Evolutionary conservation across 2,113 vertebrate genomes (phyloP).

Genomic region (Phalacrocorax carbo): DNA sequence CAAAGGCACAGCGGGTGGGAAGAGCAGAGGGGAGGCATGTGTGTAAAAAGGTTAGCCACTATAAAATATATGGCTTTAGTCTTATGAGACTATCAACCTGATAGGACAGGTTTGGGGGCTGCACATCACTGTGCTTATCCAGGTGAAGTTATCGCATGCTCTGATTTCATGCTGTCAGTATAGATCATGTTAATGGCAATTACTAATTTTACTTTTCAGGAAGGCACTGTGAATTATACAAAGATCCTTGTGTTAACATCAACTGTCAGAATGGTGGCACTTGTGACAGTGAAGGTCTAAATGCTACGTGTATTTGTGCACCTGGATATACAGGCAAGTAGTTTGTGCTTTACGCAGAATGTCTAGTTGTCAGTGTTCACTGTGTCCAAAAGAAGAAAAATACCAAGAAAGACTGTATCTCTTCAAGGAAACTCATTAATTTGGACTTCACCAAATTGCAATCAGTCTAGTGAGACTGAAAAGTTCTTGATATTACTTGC

Average conservation of each 20-base stretch:
- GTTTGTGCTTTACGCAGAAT: neutral
- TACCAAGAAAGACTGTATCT: neutral
- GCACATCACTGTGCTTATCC: neutral
- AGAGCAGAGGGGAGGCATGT: neutral
- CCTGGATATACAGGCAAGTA: slow-evolving; percentile 86
- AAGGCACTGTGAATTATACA: slow-evolving; percentile 90
- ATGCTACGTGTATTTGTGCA: slow-evolving; percentile 86
- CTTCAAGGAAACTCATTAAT: slow-evolving; percentile 12
- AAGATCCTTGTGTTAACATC: slow-evolving; percentile 89
- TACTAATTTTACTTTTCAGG: slow-evolving; percentile 70
- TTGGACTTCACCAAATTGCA: neutral
- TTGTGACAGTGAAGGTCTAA: slow-evolving; percentile 86
- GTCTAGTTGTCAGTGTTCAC: neutral
- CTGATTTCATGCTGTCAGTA: neutral
- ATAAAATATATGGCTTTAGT: neutral
- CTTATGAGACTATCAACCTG: neutral
- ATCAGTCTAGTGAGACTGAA: neutral
- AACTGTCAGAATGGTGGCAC: slow-evolving; percentile 91
- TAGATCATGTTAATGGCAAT: neutral
- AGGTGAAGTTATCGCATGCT: neutral
- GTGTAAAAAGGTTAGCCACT: neutral
- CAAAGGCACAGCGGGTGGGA: neutral
- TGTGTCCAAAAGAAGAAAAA: neutral
- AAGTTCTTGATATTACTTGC: neutral
- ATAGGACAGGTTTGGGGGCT: neutral